Conservation (phyloP, 2,113 vertebrate genomes). For the Panthera tigris region DNA sequence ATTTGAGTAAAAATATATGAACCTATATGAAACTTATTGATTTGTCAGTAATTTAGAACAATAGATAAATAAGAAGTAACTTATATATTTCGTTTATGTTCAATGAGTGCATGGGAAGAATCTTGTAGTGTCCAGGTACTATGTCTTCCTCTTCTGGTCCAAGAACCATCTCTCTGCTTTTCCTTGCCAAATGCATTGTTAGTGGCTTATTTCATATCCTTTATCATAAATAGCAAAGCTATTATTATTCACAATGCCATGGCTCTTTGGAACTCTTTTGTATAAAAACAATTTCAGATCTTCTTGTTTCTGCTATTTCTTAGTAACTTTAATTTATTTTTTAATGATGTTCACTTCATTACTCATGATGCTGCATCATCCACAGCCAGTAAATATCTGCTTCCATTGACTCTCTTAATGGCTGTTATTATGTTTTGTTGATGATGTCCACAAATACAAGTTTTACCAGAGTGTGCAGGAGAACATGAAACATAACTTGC, state of each 20-base stretch:
- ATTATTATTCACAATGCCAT: not conserved
- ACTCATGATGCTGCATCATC: not conserved
- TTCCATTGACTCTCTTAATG: not conserved
- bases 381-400: not conserved
- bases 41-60: not conserved
- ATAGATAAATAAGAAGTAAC: not conserved
- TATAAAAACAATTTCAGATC: not conserved
- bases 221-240: not conserved
- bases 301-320: not conserved
- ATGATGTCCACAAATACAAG: not conserved
- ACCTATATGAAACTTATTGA: not conserved
- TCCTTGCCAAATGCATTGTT: not conserved
- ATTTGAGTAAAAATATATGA: not conserved
- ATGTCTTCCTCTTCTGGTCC: not conserved
- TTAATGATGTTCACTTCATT: not conserved
- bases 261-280: not conserved
- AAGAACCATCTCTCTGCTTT: not conserved
- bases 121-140: not conserved
- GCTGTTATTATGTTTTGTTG: not conserved
- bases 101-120: not conserved
- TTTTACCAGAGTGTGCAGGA: not conserved
- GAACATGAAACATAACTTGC: not conserved
- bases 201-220: not conserved
- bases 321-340: not conserved
- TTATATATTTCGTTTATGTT: not conserved